Percentiles rank a stretch among this genome's conserved stretches.
These are phyloP conservation scores for Equus quagga DNA, from an alignment of 2,113 vertebrate genomes.

Conservation along the genomic window DNA sequence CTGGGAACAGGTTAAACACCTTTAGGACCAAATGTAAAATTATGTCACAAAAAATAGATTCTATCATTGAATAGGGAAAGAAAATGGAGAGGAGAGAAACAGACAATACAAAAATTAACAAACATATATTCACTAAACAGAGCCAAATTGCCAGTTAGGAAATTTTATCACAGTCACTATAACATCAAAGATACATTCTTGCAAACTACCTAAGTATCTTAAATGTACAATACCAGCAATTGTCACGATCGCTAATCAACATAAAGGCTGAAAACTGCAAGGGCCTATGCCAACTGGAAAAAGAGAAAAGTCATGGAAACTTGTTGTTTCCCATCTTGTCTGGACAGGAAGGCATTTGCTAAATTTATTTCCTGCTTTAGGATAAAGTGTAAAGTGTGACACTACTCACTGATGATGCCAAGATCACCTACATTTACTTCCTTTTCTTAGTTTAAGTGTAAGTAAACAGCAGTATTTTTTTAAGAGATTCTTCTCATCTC, in stretches of 20 bases:
- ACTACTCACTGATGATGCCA: constrained; percentile 44
- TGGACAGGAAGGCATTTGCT: constrained; percentile 90
- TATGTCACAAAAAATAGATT: background rate
- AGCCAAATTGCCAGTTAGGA: background rate
- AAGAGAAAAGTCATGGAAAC: constrained; percentile 7
- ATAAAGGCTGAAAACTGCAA: background rate
- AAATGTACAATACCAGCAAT: background rate
- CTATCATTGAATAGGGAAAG: background rate
- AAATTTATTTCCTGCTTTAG: constrained; percentile 87
- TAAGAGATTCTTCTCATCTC: constrained; percentile 51
- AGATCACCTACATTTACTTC: constrained; percentile 61
- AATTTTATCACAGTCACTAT: background rate
- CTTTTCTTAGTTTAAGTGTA: constrained; percentile 44
- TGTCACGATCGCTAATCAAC: background rate
- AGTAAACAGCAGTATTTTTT: constrained; percentile 34
- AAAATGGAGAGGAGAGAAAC: background rate
- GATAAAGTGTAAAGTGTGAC: constrained; percentile 65
- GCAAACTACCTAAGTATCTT: background rate
- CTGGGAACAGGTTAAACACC: background rate
- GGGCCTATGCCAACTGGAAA: background rate
- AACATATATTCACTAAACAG: background rate
- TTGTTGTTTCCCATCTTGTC: constrained; percentile 87
- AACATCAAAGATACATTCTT: background rate
- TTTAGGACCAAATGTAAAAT: background rate
- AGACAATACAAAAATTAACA: background rate